Base-by-base conservation (phyloP, 2,113 vertebrate species). In the Mus pahari region DNA sequence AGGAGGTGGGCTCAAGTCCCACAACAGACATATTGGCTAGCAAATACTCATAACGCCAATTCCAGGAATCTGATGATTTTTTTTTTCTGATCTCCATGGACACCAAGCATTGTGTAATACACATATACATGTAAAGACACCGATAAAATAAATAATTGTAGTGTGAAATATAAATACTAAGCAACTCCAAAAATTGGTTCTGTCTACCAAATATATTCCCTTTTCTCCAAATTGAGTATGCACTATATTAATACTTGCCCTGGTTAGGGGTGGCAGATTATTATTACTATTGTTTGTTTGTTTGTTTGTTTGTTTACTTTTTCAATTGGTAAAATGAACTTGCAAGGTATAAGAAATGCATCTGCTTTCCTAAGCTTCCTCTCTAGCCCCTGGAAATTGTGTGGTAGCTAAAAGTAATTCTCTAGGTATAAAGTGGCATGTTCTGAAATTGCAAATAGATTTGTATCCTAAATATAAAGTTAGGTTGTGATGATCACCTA, bases 401-500 rank as follows among this genome's bases (percentile, higher is more conserved):
- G 5, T 68, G 93, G 48, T n/a, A 68, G n/a, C 20, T 78, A 12
- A 70, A 84, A 89, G 14, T 74, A 73, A 24, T n/a, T 60, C 26
- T n/a, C 39, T n/a, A 74, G 14, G 20, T 71, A 92, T 14, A 84
- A 55, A 79, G 13, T 17, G 31, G 4, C 73, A 75, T 50, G 5
- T 33, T 84, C 36, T 92, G 0, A 24, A 87, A 79, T 19, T 87
- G 20, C 31, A 64, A 78, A 84, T 36, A 71, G 31, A 84, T 74
- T 87, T 74, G 75, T 9, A 6, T 81, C 74, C 68, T 87, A 91
- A 96, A 68, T 91, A 10, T 45, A 78, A 71, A 83, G 86, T 62
- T 1, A 31, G 39, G 6, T 50, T 42, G 12, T 70, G 9, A 33
- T 68, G 12, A 71, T 36, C 28, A 81, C 42, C 20, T 53, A 4